phyloP scores from a whole-genome alignment of 2,113 vertebrate species.

The Ammodramus savannarum region DNA sequence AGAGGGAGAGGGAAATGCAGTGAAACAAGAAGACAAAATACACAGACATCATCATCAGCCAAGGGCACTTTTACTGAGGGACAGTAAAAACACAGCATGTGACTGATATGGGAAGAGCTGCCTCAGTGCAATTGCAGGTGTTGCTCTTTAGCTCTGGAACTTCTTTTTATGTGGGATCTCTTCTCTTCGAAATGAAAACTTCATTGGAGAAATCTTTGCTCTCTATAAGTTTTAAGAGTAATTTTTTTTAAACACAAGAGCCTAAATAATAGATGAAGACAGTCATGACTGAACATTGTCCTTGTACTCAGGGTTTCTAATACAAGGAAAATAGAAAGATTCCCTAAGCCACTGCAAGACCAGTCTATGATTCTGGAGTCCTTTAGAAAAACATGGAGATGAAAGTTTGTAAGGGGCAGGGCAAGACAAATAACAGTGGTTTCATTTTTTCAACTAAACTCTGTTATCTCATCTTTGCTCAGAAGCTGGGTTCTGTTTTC shows the following conservation, averaged over 20 bases:
- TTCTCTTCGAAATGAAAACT: not conserved
- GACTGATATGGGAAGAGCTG: not conserved
- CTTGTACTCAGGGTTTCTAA: not conserved
- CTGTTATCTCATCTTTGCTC: not conserved
- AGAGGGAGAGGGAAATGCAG: not conserved
- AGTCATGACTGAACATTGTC: not conserved
- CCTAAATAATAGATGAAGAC: not conserved
- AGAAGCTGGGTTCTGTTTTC: not conserved
- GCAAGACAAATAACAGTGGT: not conserved
- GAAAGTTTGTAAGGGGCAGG: not conserved
- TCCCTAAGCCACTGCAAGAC: not conserved
- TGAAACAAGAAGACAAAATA: not conserved
- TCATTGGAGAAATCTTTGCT: not conserved
- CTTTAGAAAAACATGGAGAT: not conserved
- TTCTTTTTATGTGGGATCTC: not conserved
- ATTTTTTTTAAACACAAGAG: not conserved
- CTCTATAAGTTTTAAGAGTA: not conserved
- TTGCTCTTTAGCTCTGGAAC: not conserved
- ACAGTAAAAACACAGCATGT: not conserved
- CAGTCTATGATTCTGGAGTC: not conserved
- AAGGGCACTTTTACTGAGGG: not conserved
- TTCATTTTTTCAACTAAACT: not conserved
- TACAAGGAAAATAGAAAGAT: not conserved
- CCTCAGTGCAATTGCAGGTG: not conserved
- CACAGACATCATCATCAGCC: not conserved